Conservation (phyloP, 1,140 invertebrate genomes). For the Schlechtendalia chinensis region DNA sequence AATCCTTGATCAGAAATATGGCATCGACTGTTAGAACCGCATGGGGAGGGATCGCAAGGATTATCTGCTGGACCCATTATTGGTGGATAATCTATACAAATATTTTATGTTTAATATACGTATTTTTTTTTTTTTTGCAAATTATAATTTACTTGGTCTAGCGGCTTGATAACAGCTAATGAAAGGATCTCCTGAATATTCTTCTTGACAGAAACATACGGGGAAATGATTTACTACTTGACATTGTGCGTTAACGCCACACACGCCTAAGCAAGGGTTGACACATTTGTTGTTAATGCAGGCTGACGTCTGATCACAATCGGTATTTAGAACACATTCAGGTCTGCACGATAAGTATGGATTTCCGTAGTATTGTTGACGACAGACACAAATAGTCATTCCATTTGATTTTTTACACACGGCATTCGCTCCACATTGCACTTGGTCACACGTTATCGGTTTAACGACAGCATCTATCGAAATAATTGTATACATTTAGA, state of each 20-base stretch:
- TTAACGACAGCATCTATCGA: constrained; percentile 54
- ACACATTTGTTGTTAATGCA: constrained; percentile 79
- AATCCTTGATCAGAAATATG: constrained; percentile 68
- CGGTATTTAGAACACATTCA: constrained; percentile 76
- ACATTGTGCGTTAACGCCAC: constrained; percentile 73
- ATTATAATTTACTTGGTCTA: constrained; percentile 54
- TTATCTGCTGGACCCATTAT: constrained; percentile 53
- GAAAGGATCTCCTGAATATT: constrained; percentile 76
- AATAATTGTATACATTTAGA: not conserved
- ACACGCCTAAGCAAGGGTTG: constrained; percentile 74
- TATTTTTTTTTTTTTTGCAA: not conserved
- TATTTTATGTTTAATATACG: not conserved
- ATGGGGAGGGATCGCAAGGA: constrained; percentile 68
- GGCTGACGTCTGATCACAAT: constrained; percentile 67
- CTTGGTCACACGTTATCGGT: constrained; percentile 66
- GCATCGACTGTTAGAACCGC: constrained; percentile 76
- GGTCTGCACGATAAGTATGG: constrained; percentile 72
- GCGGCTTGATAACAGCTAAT: constrained; percentile 66
- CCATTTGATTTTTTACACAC: constrained; percentile 65
- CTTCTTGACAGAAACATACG: constrained; percentile 72
- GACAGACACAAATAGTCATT: constrained; percentile 67
- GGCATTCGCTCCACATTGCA: constrained; percentile 74
- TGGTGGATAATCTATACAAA: constrained; percentile 49
- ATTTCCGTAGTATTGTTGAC: constrained; percentile 63
- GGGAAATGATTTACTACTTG: constrained; percentile 75